A percentile compares a stretch with the other conserved stretches of the same genome.
These are phyloP conservation scores for Gymnocheta viridis DNA, from an alignment of 2,888 invertebrate genomes.

Conservation along the genomic window DNA sequence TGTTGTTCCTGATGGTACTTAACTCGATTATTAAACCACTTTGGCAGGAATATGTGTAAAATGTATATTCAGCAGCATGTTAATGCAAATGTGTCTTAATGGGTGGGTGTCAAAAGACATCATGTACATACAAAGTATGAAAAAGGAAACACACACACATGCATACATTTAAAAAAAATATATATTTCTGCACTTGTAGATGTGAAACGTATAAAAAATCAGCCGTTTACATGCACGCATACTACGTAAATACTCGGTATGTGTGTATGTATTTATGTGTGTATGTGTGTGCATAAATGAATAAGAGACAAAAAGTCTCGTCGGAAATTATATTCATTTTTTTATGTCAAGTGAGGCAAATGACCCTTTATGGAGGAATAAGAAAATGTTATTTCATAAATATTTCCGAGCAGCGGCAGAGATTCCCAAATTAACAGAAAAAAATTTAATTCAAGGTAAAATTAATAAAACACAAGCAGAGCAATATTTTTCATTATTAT, in stretches of 20 bases:
- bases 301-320: conserved; percentile 19
- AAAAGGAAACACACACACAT: neutral
- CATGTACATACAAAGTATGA: neutral
- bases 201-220: neutral
- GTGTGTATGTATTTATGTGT: neutral
- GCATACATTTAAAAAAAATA: conserved; percentile 16
- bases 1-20: conserved; percentile 36
- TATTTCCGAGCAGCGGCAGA: conserved; percentile 1
- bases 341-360: conserved; percentile 66
- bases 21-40: conserved; percentile 55
- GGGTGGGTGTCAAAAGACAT: conserved; percentile 35
- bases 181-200: conserved; percentile 44
- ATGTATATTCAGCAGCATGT: neutral
- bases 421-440: conserved; percentile 6
- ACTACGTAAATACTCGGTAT: too few relatives aligned
- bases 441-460: too few relatives aligned
- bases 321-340: conserved; percentile 9
- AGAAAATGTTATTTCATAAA: conserved; percentile 12
- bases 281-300: neutral
- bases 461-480: too few relatives aligned
- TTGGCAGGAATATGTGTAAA: conserved; percentile 28
- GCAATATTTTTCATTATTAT: too few relatives aligned
- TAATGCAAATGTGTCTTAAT: conserved; percentile 22
- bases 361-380: conserved; percentile 53
- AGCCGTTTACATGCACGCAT: neutral